phyloP scores from a whole-genome alignment of 2,888 invertebrate species.

The Tinea semifulvella region DNA sequence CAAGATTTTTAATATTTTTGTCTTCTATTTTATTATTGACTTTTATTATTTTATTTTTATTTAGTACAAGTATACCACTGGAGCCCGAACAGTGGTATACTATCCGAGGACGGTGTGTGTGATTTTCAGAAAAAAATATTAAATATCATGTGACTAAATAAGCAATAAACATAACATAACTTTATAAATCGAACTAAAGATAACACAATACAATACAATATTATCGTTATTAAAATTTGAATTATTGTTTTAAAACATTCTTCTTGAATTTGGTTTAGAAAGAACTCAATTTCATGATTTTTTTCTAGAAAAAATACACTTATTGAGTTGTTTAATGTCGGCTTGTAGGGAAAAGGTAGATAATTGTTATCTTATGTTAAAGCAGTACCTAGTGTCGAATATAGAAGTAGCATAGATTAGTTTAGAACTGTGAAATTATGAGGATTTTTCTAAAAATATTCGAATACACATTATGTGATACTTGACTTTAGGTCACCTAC shows the following conservation, averaged over 20 bases:
- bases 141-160: neutral
- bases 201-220: neutral
- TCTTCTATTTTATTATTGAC: neutral
- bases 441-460: too few species aligned
- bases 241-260: neutral
- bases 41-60: slow-evolving; percentile 13
- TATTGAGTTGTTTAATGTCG: slow-evolving; percentile 8
- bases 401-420: too few species aligned
- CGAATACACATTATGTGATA: too few species aligned
- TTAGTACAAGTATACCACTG: slow-evolving; percentile 29
- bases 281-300: slow-evolving; percentile 14
- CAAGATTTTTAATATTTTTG: slow-evolving; percentile 7
- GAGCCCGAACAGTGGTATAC: slow-evolving; percentile 41
- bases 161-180: neutral
- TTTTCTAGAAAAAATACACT: slow-evolving; percentile 14
- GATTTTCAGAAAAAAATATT: neutral
- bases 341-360: too few species aligned
- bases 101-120: slow-evolving; percentile 12
- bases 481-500: too few species aligned
- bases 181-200: neutral
- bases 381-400: too few species aligned
- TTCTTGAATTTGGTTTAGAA: neutral
- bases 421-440: too few species aligned
- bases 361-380: too few species aligned
- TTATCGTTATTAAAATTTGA: neutral